Evolutionary conservation across 2,888 invertebrate species (phyloP), one percentile per base, ranked within the genome.

Genomic region (Drosophila paramelanica): DNA sequence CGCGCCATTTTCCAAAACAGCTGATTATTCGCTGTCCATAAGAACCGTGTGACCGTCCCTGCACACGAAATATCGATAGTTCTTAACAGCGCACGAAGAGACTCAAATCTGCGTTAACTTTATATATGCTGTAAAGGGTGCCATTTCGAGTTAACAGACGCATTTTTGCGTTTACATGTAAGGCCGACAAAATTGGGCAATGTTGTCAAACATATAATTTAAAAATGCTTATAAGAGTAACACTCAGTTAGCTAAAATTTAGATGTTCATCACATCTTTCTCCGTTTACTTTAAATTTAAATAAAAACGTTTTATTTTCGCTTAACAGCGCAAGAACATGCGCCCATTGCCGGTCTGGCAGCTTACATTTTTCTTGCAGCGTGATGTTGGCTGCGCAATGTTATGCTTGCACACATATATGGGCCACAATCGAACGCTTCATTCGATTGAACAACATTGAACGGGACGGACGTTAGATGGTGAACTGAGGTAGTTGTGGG

Each of bases 371-470:
- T 7, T 7, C 5, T 13, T n/a, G 5, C 23, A 49, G 31, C 46
- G 11, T 46, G 14, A 61, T 55, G 56, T 56, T 61, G 39, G 56
- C 67, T 51, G 50, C 39, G 38, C 20, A 25, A 39, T 13, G 20
- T 36, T 67, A 39, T 13, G 14, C 27, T 67, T 50, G 33, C 13
- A 36, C 27, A 38, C 25, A 56, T 31, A 41, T 39, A 67, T 67
- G 66, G 49, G 27, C 25, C 31, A 57, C 73, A 57, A 53, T 58
- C 51, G 56, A 42, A 43, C n/a, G 13, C 41, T n/a, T 72, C 78
- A 76, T 72, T 76, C 73, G 60, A 73, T 65, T 61, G 58, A 47
- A 56, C 20, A 61, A 53, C 78, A 77, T 77, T 76, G 52, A 73
- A 68, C 75, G 65, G 61, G 1, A 64, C 67, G 71, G 73, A 43